These are phyloP conservation scores for Coenobita brevimanus DNA, from an alignment of 1,140 invertebrate genomes.

Conservation along the genomic window DNA sequence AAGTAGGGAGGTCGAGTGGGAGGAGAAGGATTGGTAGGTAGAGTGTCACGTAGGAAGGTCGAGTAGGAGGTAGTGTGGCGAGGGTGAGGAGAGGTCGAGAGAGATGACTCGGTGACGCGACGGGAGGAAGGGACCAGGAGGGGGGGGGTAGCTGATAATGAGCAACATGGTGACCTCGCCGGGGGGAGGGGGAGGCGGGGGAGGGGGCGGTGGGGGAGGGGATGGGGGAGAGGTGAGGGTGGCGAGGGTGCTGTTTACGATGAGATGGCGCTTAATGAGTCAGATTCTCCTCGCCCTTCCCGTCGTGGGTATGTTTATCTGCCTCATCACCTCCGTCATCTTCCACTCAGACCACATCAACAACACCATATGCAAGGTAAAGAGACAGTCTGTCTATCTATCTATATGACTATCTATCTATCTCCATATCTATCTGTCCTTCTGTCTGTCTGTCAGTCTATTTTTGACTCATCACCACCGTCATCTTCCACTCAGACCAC, in stretches of 20 bases:
- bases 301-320: constrained; percentile 66
- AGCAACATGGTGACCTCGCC: neutral
- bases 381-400: too few relatives aligned
- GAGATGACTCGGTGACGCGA: constrained; percentile 46
- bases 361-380: constrained; percentile 69
- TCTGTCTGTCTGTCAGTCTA: too few relatives aligned
- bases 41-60: too few relatives aligned
- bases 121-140: neutral
- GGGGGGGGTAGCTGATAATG: neutral
- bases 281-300: constrained; percentile 68
- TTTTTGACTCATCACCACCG: constrained; percentile 67
- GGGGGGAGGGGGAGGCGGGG: neutral
- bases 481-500: constrained; percentile 69
- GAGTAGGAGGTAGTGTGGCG: too few relatives aligned
- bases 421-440: too few relatives aligned
- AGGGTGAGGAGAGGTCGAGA: neutral
- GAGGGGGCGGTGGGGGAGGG: neutral
- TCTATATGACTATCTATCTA: too few relatives aligned
- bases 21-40: too few relatives aligned
- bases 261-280: constrained; percentile 66
- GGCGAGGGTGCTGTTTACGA: constrained; percentile 58
- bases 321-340: constrained; percentile 68
- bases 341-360: constrained; percentile 70
- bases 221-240: constrained; percentile 53
- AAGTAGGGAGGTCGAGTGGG: neutral